A percentile compares a stretch with the other conserved stretches of the same genome.
These are phyloP conservation scores for Beris chalybata DNA, from an alignment of 2,888 invertebrate species.

Conservation along the genomic window DNA sequence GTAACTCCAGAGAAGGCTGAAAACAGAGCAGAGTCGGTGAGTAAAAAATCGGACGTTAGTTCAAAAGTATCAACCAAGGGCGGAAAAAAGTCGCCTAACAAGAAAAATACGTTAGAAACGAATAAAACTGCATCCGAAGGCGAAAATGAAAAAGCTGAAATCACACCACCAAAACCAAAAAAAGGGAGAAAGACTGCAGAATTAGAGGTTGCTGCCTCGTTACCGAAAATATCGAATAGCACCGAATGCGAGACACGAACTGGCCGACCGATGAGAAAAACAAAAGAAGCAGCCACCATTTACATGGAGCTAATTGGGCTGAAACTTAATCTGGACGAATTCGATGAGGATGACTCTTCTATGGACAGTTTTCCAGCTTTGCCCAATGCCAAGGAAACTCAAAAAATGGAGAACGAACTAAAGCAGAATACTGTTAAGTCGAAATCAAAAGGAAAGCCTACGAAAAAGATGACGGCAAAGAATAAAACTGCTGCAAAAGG, in stretches of 20 bases:
- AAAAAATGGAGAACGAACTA: conserved; percentile 60
- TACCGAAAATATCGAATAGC: conserved; percentile 47
- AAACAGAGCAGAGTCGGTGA: conserved; percentile 28
- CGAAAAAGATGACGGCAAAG: neutral
- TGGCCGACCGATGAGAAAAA: conserved; percentile 65
- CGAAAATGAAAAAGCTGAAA: conserved; percentile 39
- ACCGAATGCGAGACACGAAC: conserved; percentile 41
- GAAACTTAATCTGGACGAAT: conserved; percentile 66
- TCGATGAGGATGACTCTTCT: conserved; percentile 66
- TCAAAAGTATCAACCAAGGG: conserved; percentile 39
- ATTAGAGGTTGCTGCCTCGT: conserved; percentile 12
- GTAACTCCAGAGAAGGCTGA: conserved; percentile 16
- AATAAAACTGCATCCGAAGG: conserved; percentile 32
- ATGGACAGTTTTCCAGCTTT: conserved; percentile 69
- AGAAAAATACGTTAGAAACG: conserved; percentile 21
- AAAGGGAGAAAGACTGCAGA: conserved; percentile 41
- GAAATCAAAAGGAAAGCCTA: conserved; percentile 46
- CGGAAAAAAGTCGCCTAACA: conserved; percentile 40
- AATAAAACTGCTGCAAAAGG: neutral
- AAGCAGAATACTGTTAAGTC: conserved; percentile 47
- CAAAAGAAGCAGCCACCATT: conserved; percentile 74
- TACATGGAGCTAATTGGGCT: conserved; percentile 75
- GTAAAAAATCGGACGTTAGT: conserved; percentile 38
- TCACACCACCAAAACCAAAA: conserved; percentile 49
- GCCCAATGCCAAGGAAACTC: conserved; percentile 65